Evolutionary conservation across 1,140 invertebrate species (phyloP), one percentile per base, ranked within the genome.

Genomic region (Notospermus geniculatus): DNA sequence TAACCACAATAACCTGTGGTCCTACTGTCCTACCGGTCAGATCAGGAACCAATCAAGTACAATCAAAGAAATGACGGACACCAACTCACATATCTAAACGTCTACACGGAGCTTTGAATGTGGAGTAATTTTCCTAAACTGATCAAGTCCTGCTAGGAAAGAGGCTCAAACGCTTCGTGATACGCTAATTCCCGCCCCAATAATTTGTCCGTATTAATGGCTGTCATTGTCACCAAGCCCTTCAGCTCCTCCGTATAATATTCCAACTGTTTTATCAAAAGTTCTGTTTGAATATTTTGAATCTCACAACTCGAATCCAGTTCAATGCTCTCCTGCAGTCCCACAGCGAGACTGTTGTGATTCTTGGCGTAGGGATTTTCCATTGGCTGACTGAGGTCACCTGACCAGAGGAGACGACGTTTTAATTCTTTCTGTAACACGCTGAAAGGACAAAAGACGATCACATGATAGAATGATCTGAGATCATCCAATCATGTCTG

Each of bases 261-360:
- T 19, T 43, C 41, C 41, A 57, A 39, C 13, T 27, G 25, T 5
- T 27, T 50, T 19, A 23, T 9, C n/a, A 50, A 50, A 19, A 7
- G 46, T 50, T 50, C 46, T 4, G 25, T 19, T 50, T 4, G 5
- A 36, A 36, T 36, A 15, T 36, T 36, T 15, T 36, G 32, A 36
- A 36, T 36, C 15, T 36, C 32, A 36, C 15, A 7, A 15, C 15
- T 36, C 32, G 32, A 7, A 36, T 36, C 32, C 23, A 60, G 52
- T 25, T 41, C 27, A 27, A 60, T 30, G 54, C 59, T 32, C 23
- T 60, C 50, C 30, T 60, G 54, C 17, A 60, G 59, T 9, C 46
- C 59, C 15, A 28, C 52, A n/a, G 59, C 52, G 13, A 60, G 52
- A 23, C 25, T 32, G 32, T 60, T 36, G 7, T 28, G 25, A n/a